Conservation (phyloP, 2,113 vertebrate species). For the Megaceryle torquata region DNA sequence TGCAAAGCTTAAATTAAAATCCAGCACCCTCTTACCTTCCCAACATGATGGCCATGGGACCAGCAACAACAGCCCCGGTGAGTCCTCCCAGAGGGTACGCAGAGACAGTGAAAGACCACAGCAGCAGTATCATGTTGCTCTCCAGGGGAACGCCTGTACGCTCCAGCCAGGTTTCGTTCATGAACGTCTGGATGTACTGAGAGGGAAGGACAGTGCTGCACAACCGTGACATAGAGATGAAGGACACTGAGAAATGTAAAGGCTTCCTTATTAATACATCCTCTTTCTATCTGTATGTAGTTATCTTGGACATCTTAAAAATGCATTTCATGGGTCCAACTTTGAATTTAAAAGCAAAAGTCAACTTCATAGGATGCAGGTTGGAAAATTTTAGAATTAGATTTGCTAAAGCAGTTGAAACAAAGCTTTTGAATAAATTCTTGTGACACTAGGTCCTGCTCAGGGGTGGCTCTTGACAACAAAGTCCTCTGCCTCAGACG, state of each 20-base stretch:
- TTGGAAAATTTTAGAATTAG: neutral
- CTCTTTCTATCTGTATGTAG: neutral
- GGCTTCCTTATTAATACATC: neutral
- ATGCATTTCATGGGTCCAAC: neutral
- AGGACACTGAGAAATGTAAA: neutral
- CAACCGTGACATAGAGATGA: neutral
- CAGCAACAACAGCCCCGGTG: conserved; percentile 80
- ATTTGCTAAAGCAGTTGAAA: neutral
- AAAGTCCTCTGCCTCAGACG: neutral
- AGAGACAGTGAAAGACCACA: conserved; percentile 89
- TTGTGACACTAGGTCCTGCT: neutral
- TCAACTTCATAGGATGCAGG: neutral
- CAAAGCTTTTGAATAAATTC: neutral
- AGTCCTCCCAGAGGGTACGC: conserved; percentile 86
- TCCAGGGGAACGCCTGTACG: conserved; percentile 75
- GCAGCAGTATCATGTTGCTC: conserved; percentile 74
- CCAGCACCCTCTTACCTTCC: conserved; percentile 79
- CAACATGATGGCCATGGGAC: conserved; percentile 83
- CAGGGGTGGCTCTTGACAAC: neutral
- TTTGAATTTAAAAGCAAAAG: neutral
- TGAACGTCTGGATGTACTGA: conserved; percentile 86
- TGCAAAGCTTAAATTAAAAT: neutral
- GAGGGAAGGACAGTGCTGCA: neutral
- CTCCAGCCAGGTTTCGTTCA: conserved; percentile 81
- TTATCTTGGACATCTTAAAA: neutral